Conservation (phyloP, 2,888 invertebrate genomes). For the Drosophila mayaguana region DNA sequence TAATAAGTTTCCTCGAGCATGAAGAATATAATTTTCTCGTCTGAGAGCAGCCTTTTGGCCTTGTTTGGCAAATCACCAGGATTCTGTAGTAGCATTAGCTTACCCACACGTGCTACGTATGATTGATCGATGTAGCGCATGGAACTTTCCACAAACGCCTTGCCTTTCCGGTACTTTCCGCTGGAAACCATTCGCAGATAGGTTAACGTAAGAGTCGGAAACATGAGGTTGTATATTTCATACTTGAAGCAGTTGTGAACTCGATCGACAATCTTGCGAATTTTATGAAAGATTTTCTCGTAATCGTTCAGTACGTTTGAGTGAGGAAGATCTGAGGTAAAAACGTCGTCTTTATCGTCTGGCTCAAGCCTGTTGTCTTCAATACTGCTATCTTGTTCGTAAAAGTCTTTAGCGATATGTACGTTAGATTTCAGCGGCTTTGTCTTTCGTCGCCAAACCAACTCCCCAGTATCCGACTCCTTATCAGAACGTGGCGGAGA, state of each 20-base stretch:
- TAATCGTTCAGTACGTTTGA: conserved; percentile 24
- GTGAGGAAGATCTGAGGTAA: background rate
- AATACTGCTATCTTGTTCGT: conserved; percentile 35
- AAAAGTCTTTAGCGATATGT: conserved; percentile 42
- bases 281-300: conserved; percentile 32
- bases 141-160: conserved; percentile 23
- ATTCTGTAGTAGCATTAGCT: conserved; percentile 31
- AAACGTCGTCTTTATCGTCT: background rate
- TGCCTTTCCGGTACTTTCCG: conserved; percentile 31
- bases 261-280: conserved; percentile 11
- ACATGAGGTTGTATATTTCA: conserved; percentile 49
- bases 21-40: conserved; percentile 29
- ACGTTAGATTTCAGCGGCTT: background rate
- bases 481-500: background rate
- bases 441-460: conserved; percentile 3
- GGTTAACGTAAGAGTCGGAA: conserved; percentile 41
- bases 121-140: conserved; percentile 41
- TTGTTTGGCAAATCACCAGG: conserved; percentile 30
- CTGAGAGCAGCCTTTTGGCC: conserved; percentile 43
- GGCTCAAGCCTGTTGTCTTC: conserved; percentile 3
- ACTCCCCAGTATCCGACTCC: conserved; percentile 30
- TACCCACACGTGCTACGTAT: conserved; percentile 37
- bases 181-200: conserved; percentile 50
- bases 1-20: conserved; percentile 29
- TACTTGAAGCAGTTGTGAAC: conserved; percentile 42